Base-by-base conservation (phyloP, 2,797 vertebrate genomes). In the Argya squamiceps region DNA sequence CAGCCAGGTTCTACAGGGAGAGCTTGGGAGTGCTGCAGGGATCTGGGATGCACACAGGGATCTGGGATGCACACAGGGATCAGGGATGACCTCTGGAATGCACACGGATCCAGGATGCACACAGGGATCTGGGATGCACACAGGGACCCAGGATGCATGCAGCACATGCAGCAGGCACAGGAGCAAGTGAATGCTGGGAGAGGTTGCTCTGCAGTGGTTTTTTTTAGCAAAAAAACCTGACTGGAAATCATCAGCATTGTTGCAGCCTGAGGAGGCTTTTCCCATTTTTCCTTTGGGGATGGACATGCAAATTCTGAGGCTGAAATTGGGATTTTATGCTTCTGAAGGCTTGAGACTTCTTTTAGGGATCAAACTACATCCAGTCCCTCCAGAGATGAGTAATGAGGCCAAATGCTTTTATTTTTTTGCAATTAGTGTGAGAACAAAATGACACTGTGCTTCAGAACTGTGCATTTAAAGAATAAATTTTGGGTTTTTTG, bases 241-340 rank as follows among this genome's bases (percentile, higher is more conserved):
- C 93, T 93, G 94, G 96, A 88, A 92, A 78, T 12, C 65, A 92
- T 86, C 94, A 93, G 6, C 30, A 8, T 4, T 29, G 41, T 44
- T 92, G 46, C 36, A 65, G 53, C 70, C 64, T 11, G n/a, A 85
- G n/a, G 50, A 82, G 27, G 23, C 7, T 22, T 59, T 59, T n/a
- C 32, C 29, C 17, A 10, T 24, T 64, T n/a, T 56, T 50, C 26
- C 74, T 58, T 58, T 37, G 5, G 4, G 56, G 82, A 11, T 46
- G 7, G 37, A 81, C 81, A 70, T 15, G 58, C 73, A 84, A 34
- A 39, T 64, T 92, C 93, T 94, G 93, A 91, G 90, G 93, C 46
- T 77, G 93, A 92, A 96, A 96, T 41, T 73, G 85, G 91, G 97
- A 95, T 96, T 95, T 97, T 89, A 88, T 11, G 44, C 94, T 83